phyloP scores from a whole-genome alignment of 2,113 vertebrate species.

The Okapia johnstoni region DNA sequence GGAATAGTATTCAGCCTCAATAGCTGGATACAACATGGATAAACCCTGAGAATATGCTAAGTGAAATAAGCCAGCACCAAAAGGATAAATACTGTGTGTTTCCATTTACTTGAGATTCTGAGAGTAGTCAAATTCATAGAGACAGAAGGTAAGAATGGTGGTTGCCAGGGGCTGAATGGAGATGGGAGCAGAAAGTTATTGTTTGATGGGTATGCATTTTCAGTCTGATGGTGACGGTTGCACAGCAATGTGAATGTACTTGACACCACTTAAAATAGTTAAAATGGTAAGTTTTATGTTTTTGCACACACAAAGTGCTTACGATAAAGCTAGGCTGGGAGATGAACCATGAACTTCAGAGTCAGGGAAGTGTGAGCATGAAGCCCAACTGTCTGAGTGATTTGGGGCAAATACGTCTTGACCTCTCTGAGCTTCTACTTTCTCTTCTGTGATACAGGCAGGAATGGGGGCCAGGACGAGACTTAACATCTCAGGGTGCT shows the following conservation, averaged over 20 bases:
- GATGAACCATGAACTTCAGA: neutral
- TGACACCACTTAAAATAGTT: neutral
- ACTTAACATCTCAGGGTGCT: fast-evolving
- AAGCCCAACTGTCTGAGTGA: neutral
- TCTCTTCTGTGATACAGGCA: neutral
- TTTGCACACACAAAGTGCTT: neutral
- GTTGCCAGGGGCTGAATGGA: neutral
- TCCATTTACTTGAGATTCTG: neutral
- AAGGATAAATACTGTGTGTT: neutral
- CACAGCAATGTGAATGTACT: neutral
- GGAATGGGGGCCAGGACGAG: neutral
- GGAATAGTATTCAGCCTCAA: neutral
- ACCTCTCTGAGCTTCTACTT: neutral
- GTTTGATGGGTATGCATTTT: neutral
- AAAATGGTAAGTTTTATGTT: neutral
- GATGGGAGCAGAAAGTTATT: fast-evolving
- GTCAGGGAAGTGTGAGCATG: neutral
- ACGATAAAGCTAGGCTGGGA: neutral
- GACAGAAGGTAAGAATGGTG: neutral
- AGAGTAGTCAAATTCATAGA: neutral
- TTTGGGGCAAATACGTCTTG: neutral
- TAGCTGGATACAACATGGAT: neutral
- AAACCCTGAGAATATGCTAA: neutral
- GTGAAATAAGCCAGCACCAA: neutral
- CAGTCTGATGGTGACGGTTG: fast-evolving